These are phyloP conservation scores for Piezodorus guildinii DNA, from an alignment of 1,140 invertebrate species.

Conservation along the genomic window DNA sequence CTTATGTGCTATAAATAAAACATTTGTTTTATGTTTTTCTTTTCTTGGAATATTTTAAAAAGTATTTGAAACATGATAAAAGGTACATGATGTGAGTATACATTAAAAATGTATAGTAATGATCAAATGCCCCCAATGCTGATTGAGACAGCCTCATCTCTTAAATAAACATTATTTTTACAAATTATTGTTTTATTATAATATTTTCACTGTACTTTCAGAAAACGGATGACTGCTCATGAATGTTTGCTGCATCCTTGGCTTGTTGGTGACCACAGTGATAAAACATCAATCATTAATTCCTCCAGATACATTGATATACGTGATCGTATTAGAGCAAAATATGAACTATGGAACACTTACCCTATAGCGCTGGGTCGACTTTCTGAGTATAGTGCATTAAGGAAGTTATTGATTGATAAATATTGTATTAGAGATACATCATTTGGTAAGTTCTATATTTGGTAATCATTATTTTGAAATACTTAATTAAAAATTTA, in stretches of 20 bases:
- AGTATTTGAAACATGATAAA: too few relatives aligned
- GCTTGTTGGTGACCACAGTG: slow-evolving; percentile 73
- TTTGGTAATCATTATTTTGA: slow-evolving; percentile 8
- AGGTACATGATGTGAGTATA: too few relatives aligned
- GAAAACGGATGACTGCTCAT: slow-evolving; percentile 94
- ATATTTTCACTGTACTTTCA: slow-evolving; percentile 34
- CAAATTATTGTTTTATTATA: too few relatives aligned
- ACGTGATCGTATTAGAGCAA: slow-evolving; percentile 71
- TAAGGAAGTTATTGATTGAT: slow-evolving; percentile 91
- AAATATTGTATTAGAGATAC: slow-evolving; percentile 95
- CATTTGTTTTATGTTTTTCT: too few relatives aligned
- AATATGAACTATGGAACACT: slow-evolving; percentile 84
- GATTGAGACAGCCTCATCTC: too few relatives aligned
- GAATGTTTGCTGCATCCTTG: slow-evolving; percentile 92
- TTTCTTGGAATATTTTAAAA: too few relatives aligned
- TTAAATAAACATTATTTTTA: too few relatives aligned
- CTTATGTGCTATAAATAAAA: too few relatives aligned
- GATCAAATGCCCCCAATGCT: too few relatives aligned
- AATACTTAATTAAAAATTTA: neutral
- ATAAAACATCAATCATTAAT: slow-evolving; percentile 61
- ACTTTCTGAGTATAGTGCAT: slow-evolving; percentile 90
- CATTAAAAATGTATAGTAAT: too few relatives aligned
- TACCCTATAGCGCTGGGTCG: slow-evolving; percentile 89
- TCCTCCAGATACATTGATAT: slow-evolving; percentile 73
- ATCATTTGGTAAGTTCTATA: slow-evolving; percentile 62